Evolutionary conservation across 2,888 invertebrate species (phyloP).

Genomic region (Andrena camellia): DNA sequence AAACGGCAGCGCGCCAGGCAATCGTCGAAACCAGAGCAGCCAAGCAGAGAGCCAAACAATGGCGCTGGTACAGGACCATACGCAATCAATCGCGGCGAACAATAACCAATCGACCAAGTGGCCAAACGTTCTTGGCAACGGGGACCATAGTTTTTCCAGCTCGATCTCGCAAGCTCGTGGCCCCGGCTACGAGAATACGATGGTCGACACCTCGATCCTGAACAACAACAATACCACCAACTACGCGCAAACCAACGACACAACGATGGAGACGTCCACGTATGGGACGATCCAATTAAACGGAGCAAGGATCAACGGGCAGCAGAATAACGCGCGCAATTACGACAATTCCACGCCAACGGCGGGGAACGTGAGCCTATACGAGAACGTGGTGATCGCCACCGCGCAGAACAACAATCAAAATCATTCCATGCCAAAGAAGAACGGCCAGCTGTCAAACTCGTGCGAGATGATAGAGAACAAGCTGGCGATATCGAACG

Average conservation of each 20-base stretch:
- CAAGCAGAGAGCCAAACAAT: constrained; percentile 46
- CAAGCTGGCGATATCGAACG: constrained; percentile 85
- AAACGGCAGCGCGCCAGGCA: constrained; percentile 59
- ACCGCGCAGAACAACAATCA: constrained; percentile 66
- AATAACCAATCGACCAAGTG: constrained; percentile 77
- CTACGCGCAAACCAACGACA: constrained; percentile 43
- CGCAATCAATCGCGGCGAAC: constrained; percentile 72
- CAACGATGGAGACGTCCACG: constrained; percentile 61
- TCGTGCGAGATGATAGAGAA: constrained; percentile 85
- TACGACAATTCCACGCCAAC: constrained; percentile 71
- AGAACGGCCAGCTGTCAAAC: constrained; percentile 73
- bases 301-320: constrained; percentile 69
- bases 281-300: constrained; percentile 77
- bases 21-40: constrained; percentile 47
- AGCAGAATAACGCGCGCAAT: constrained; percentile 62
- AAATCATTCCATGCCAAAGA: constrained; percentile 75
- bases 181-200: constrained; percentile 80
- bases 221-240: constrained; percentile 35
- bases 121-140: constrained; percentile 70
- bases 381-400: constrained; percentile 77
- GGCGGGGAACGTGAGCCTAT: constrained; percentile 76
- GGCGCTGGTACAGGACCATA: constrained; percentile 37
- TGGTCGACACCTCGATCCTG: constrained; percentile 56
- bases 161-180: constrained; percentile 75
- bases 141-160: constrained; percentile 67